Evolutionary conservation across 2,888 invertebrate species (phyloP).

Genomic region (Craniophora ligustri): DNA sequence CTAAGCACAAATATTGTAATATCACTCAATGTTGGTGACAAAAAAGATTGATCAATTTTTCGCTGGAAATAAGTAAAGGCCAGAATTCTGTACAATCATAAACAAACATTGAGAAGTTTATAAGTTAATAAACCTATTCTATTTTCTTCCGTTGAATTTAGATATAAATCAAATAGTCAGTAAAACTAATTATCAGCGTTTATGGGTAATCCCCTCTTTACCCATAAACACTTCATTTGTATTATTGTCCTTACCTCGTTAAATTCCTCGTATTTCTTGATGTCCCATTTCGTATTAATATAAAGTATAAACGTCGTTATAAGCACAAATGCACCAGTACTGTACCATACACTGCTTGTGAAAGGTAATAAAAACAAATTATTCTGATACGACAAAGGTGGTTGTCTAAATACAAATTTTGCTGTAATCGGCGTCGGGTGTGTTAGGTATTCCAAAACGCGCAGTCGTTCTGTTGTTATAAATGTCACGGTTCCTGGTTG

Average conservation of each 20-base stretch:
- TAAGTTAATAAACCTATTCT: no score
- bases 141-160: no score
- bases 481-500: slow-evolving; percentile 68
- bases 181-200: no score
- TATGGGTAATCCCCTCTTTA: no score
- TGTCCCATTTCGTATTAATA: slow-evolving; percentile 73
- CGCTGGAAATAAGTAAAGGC: slow-evolving; percentile 45
- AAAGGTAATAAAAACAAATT: slow-evolving; percentile 91
- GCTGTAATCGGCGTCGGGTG: slow-evolving; percentile 73
- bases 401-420: slow-evolving; percentile 90
- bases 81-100: no score
- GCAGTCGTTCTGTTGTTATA: slow-evolving; percentile 58
- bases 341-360: slow-evolving; percentile 89
- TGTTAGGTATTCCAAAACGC: slow-evolving; percentile 80
- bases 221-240: no score
- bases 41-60: slow-evolving; percentile 51
- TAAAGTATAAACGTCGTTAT: slow-evolving; percentile 65
- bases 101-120: no score
- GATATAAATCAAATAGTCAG: no score
- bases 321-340: slow-evolving; percentile 78
- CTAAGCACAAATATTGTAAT: slow-evolving; percentile 86
- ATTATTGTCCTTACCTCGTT: slow-evolving; percentile 20
- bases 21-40: slow-evolving; percentile 79
- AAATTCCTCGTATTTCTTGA: slow-evolving; percentile 48
- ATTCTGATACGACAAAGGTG: slow-evolving; percentile 90